Evolutionary conservation across 2,888 invertebrate species (phyloP).

Genomic region (Mythimna albipuncta): DNA sequence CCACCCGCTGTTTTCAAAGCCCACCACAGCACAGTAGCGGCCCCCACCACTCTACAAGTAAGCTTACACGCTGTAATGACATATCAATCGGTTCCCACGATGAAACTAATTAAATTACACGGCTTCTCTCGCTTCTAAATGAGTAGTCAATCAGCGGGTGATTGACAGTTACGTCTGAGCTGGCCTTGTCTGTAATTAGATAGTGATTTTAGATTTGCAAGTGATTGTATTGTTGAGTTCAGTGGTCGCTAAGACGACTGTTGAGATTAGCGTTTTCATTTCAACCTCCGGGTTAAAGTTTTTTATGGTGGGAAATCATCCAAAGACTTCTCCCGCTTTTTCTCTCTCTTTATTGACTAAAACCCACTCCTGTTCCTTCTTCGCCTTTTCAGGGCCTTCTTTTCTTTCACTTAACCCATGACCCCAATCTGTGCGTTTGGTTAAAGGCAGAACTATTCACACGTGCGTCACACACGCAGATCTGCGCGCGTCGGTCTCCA

Average conservation of each 20-base stretch:
- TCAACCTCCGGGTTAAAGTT: background rate
- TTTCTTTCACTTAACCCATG: too few species aligned
- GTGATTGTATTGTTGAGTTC: constrained; percentile 5
- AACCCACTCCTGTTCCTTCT: too few species aligned
- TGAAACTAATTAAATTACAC: constrained; percentile 55
- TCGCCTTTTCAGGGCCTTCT: too few species aligned
- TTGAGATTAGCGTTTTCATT: background rate
- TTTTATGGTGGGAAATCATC: too few species aligned
- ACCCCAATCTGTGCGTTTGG: too few species aligned
- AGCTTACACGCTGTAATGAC: constrained; percentile 70
- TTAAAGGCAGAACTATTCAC: too few species aligned
- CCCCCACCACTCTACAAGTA: constrained; percentile 27
- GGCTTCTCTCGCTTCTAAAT: constrained; percentile 29
- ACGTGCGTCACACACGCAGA: too few species aligned
- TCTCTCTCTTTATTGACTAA: too few species aligned
- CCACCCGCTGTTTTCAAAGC: constrained; percentile 60
- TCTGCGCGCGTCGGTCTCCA: too few species aligned
- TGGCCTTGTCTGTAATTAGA: constrained; percentile 24
- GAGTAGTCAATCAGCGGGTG: constrained; percentile 31
- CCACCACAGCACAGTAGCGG: constrained; percentile 60
- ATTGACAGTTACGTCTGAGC: constrained; percentile 34
- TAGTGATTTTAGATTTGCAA: constrained; percentile 25
- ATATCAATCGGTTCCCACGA: constrained; percentile 72
- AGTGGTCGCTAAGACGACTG: background rate
- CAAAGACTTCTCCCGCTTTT: too few species aligned